Conservation (phyloP, 2,888 invertebrate genomes). For the Andrena dorsata region DNA sequence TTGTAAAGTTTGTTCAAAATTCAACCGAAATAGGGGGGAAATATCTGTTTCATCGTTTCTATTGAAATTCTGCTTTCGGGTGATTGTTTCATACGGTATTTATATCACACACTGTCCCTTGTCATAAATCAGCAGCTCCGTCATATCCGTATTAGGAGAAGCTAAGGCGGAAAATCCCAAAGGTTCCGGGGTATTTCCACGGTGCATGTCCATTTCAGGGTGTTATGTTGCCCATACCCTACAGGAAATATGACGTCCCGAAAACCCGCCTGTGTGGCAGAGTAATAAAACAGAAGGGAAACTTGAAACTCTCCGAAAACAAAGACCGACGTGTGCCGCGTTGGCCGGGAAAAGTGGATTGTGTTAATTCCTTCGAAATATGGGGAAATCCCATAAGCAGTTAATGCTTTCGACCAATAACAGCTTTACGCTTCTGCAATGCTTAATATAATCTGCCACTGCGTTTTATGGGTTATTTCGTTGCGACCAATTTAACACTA, state of each 20-base stretch:
- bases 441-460: background rate
- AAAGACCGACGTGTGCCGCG: background rate
- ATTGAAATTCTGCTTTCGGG: background rate
- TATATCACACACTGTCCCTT: background rate
- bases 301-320: conserved; percentile 8
- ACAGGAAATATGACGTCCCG: conserved; percentile 14
- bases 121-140: background rate
- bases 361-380: conserved; percentile 21
- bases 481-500: background rate
- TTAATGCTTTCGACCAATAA: conserved; percentile 1
- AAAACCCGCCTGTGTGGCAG: background rate
- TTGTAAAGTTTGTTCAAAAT: no score
- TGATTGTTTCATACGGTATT: background rate
- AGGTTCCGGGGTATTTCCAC: conserved; percentile 8
- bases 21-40: background rate
- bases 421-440: background rate
- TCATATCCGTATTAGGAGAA: background rate
- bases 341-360: background rate
- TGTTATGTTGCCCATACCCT: conserved; percentile 7
- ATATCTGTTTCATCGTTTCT: background rate
- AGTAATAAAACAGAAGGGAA: conserved; percentile 42
- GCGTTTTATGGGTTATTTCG: background rate
- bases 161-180: conserved; percentile 2
- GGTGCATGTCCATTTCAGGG: conserved; percentile 14
- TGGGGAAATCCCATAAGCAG: conserved; percentile 16